phyloP scores from a whole-genome alignment of 2,888 invertebrate genomes.

The Netelia inedita region DNA sequence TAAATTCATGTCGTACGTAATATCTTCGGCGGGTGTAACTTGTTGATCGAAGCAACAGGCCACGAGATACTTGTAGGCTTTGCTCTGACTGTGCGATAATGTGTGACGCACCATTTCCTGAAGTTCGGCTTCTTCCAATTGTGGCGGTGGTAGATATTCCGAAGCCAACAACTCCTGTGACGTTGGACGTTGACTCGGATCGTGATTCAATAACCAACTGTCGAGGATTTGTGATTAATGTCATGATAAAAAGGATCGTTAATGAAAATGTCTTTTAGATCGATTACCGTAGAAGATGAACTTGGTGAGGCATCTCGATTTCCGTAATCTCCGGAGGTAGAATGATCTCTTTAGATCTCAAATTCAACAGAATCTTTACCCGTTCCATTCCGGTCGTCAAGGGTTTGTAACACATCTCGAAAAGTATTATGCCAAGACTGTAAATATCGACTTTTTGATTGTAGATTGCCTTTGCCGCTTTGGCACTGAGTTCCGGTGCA shows the following conservation, averaged over 20 bases:
- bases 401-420: conserved; percentile 97
- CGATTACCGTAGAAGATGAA: conserved; percentile 88
- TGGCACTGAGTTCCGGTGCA: conserved; percentile 95
- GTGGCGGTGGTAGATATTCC: conserved; percentile 93
- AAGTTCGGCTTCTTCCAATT: conserved; percentile 94
- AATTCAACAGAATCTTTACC: conserved; percentile 90
- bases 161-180: conserved; percentile 94
- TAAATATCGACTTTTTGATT: conserved; percentile 93
- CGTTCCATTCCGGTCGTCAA: conserved; percentile 96
- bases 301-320: conserved; percentile 87
- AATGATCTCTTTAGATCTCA: conserved; percentile 89
- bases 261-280: conserved; percentile 21
- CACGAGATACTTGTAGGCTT: conserved; percentile 91
- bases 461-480: conserved; percentile 90
- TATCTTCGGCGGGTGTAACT: conserved; percentile 89
- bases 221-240: conserved; percentile 57
- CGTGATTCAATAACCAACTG: conserved; percentile 94
- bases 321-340: conserved; percentile 90
- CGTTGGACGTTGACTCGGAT: conserved; percentile 93
- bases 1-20: conserved; percentile 92
- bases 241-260: conserved; percentile 5
- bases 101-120: conserved; percentile 94
- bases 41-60: conserved; percentile 88
- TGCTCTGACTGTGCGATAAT: conserved; percentile 92
- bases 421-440: conserved; percentile 95